These are phyloP conservation scores for Drosophila orosa DNA, from an alignment of 1,140 invertebrate species.

Conservation along the genomic window DNA sequence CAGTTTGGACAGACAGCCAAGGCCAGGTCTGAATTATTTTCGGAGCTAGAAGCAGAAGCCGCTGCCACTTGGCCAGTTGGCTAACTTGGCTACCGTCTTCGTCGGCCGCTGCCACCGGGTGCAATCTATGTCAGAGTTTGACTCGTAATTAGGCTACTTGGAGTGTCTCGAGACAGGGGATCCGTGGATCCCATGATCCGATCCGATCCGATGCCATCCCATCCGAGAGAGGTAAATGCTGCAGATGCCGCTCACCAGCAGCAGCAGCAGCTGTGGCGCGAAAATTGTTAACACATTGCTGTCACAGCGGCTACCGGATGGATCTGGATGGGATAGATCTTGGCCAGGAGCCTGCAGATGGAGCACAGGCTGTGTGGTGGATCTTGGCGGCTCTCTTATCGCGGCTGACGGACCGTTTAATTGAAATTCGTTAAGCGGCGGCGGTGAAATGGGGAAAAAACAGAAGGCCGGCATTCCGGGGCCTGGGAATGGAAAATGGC, in stretches of 20 bases:
- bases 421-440: constrained; percentile 69
- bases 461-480: constrained; percentile 33
- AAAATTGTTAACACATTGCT: constrained; percentile 82
- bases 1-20: constrained; percentile 21
- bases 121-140: constrained; percentile 70
- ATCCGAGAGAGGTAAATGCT: constrained; percentile 4
- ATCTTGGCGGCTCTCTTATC: constrained; percentile 57
- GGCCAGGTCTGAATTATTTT: constrained; percentile 45
- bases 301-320: constrained; percentile 60
- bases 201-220: constrained; percentile 18
- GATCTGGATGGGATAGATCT: constrained; percentile 21
- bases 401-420: constrained; percentile 73
- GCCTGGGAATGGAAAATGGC: constrained; percentile 58
- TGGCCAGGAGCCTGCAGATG: constrained; percentile 8
- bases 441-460: constrained; percentile 26
- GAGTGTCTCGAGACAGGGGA: constrained; percentile 39
- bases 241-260: constrained; percentile 28
- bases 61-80: constrained; percentile 19
- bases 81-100: constrained; percentile 44
- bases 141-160: constrained; percentile 79
- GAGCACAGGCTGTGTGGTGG: constrained; percentile 9
- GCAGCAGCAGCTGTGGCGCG: constrained; percentile 67
- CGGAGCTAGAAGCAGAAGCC: constrained; percentile 38
- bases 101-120: constrained; percentile 46
- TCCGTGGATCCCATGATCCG: constrained; percentile 8